Conservation (phyloP, 2,113 vertebrate genomes). For the Anguilla japonica region DNA sequence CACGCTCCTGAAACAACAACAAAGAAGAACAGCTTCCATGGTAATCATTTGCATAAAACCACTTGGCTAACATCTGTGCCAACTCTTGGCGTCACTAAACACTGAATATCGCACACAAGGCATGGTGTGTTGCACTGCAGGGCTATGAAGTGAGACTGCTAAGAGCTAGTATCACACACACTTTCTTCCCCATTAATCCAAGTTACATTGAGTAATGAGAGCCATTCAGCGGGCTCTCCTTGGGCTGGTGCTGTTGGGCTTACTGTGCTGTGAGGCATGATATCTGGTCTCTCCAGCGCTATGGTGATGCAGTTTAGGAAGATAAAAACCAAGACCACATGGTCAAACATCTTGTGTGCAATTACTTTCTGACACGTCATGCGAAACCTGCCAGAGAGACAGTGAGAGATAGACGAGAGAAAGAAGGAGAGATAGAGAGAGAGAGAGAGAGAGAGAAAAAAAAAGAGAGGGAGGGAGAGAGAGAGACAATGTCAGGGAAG, state of each 20-base stretch:
- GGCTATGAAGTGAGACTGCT: background rate
- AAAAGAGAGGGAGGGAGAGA: background rate
- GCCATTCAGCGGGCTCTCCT: background rate
- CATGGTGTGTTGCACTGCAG: background rate
- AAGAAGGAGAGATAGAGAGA: background rate
- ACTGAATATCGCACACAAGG: background rate
- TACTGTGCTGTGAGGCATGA: slow-evolving; percentile 85
- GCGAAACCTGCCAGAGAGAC: slow-evolving; percentile 72
- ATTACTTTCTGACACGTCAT: slow-evolving; percentile 86
- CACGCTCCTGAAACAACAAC: slow-evolving; percentile 76
- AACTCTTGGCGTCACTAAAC: background rate
- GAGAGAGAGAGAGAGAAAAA: background rate
- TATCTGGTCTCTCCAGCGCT: slow-evolving; percentile 90
- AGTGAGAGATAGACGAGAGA: background rate
- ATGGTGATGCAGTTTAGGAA: slow-evolving; percentile 98
- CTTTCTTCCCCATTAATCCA: background rate
- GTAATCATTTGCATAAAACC: background rate
- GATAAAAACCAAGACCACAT: slow-evolving; percentile 90
- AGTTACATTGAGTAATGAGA: slow-evolving; percentile 2
- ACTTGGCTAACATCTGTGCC: background rate
- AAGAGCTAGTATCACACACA: background rate
- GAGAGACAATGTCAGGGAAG: background rate
- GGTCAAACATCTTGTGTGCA: slow-evolving; percentile 94
- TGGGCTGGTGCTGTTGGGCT: background rate
- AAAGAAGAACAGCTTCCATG: slow-evolving; percentile 10